phyloP scores from a whole-genome alignment of 2,888 invertebrate species.

The Anoplius nigerrimus region DNA sequence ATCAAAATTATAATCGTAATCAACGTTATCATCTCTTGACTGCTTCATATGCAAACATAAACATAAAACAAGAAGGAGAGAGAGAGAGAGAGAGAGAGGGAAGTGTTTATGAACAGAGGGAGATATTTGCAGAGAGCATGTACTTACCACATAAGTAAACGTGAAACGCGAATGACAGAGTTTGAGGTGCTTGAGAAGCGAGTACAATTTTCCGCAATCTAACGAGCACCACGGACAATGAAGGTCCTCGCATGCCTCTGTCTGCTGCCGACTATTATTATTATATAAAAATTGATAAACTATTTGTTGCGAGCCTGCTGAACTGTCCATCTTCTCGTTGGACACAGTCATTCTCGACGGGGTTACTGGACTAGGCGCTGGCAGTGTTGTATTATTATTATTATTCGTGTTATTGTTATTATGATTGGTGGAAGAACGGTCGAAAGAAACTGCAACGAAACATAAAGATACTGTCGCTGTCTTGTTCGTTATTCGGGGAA shows the following conservation, averaged over 20 bases:
- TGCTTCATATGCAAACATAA: too few relatives aligned
- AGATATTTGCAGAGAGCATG: too few relatives aligned
- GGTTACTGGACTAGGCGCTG: constrained; percentile 68
- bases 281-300: constrained; percentile 97
- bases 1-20: too few relatives aligned
- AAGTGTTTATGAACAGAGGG: too few relatives aligned
- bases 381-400: constrained; percentile 69
- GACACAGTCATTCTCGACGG: constrained; percentile 66
- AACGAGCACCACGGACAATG: constrained; percentile 97
- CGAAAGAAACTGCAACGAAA: constrained; percentile 60
- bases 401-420: constrained; percentile 68
- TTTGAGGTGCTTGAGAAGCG: constrained; percentile 94
- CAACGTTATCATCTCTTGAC: too few relatives aligned
- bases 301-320: constrained; percentile 81
- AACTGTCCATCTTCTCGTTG: constrained; percentile 63
- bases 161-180: constrained; percentile 95
- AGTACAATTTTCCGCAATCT: constrained; percentile 91
- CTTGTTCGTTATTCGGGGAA: constrained; percentile 25
- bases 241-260: constrained; percentile 94
- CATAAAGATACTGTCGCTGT: constrained; percentile 8
- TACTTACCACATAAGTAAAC: constrained; percentile 90
- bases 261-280: constrained; percentile 95
- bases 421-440: constrained; percentile 68
- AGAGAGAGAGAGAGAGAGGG: too few relatives aligned
- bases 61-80: too few relatives aligned